These are phyloP conservation scores for Coccyzus lansbergi DNA, from an alignment of 2,797 vertebrate genomes.

Conservation along the genomic window DNA sequence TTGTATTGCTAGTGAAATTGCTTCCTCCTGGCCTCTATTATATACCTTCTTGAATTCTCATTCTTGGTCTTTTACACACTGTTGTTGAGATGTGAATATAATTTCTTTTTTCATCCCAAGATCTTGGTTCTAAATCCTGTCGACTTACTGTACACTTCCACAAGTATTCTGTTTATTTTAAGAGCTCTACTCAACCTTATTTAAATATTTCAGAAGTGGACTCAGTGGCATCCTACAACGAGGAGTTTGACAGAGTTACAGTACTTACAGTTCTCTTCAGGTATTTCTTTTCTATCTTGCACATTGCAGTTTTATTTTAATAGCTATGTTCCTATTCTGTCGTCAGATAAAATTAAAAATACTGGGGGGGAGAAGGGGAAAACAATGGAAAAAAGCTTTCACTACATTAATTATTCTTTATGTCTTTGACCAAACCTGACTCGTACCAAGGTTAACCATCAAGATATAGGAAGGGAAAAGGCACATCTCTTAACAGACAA, in stretches of 20 bases:
- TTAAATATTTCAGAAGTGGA: constrained; percentile 31
- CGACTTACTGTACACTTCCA: neutral
- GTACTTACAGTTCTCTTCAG: constrained; percentile 6
- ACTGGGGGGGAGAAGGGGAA: too few relatives aligned
- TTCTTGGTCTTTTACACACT: neutral
- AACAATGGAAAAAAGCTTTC: neutral
- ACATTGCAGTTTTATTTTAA: neutral
- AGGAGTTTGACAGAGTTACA: constrained; percentile 20
- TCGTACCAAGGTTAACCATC: neutral
- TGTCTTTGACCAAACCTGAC: constrained; percentile 8
- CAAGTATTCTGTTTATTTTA: constrained; percentile 3
- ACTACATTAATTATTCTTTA: neutral
- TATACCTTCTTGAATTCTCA: neutral
- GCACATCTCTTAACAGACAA: neutral
- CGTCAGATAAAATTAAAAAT: constrained; percentile 13
- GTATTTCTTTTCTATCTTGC: constrained; percentile 32
- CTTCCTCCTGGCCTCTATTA: constrained; percentile 38
- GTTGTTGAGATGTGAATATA: neutral
- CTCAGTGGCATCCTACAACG: neutral
- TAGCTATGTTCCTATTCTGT: neutral
- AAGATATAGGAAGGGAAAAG: neutral
- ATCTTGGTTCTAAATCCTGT: neutral
- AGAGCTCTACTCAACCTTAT: neutral
- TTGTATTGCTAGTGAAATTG: neutral
- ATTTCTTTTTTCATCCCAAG: constrained; percentile 17